Evolutionary conservation across 1,140 invertebrate species (phyloP).

Genomic region (Drosophila burlai): DNA sequence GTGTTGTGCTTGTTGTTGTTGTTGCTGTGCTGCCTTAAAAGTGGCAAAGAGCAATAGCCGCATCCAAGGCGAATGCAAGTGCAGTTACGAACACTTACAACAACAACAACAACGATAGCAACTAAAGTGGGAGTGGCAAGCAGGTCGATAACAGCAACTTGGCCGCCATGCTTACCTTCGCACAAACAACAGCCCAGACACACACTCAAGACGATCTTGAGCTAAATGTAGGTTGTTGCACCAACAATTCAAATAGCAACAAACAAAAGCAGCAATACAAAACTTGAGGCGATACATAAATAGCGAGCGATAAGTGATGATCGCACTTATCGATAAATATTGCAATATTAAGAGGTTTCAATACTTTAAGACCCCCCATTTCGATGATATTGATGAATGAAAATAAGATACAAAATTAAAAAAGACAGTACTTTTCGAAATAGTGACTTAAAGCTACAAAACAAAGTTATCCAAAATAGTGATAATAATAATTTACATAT

Average conservation of each 20-base stretch:
- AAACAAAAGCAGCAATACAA: constrained; percentile 36
- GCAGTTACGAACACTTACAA: constrained; percentile 44
- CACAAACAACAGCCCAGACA: constrained; percentile 26
- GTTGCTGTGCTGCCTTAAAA: constrained; percentile 60
- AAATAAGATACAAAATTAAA: no score
- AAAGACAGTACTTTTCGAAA: neutral
- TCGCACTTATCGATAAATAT: neutral
- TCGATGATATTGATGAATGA: no score
- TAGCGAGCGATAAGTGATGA: constrained; percentile 15
- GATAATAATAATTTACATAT: neutral
- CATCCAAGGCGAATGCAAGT: constrained; percentile 76
- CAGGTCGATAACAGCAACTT: constrained; percentile 62
- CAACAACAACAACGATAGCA: constrained; percentile 23
- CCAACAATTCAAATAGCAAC: constrained; percentile 39
- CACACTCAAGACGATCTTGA: constrained; percentile 71
- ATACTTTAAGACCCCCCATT: no score
- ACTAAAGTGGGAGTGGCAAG: constrained; percentile 60
- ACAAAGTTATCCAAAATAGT: neutral
- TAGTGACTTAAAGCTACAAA: neutral
- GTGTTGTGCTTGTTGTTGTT: constrained; percentile 18
- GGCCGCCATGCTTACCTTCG: constrained; percentile 62
- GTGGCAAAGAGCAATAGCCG: constrained; percentile 84
- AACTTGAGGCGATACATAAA: constrained; percentile 23
- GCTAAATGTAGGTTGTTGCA: constrained; percentile 84
- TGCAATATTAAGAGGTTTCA: neutral